Evolutionary conservation across 2,113 vertebrate species (phyloP), one percentile per base, ranked within the genome.

Genomic region (Hoplias malabaricus): DNA sequence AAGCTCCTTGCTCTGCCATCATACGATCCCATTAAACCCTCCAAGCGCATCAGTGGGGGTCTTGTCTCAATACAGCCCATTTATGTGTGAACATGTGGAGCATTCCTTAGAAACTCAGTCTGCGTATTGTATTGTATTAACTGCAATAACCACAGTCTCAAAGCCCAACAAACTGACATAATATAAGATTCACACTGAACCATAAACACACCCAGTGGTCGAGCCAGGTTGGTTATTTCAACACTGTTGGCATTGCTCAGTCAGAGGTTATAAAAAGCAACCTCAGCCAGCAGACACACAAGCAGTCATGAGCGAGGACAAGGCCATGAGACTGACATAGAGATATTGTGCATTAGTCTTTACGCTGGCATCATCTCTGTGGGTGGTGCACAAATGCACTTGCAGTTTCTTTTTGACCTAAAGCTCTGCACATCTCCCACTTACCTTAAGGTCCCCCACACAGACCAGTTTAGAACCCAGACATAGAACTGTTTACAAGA

Each of bases 81-180:
- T 12, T 63, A 8, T 34, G 40, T 10, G 29, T 63, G 61, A 74
- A 74, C 42, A 13, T 62, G 56, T 14, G 71, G 40, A 40, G 21
- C 25, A 43, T 43, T 73, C 59, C 81, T 70, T 9, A 14, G 79
- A 81, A 74, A 81, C 56, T 72, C 16, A 72, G 77, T 59, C 79
- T 13, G 10, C 13, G n/a, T n/a, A n/a, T n/a, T n/a, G n/a, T n/a
- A n/a, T 50, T 14, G 23, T 31, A 73, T 57, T 48, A 69, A 77
- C 42, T 77, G 62, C 1, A 36, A 76, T n/a, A 21, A 80, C 73
- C 67, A 19, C 73, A 66, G 34, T 36, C 57, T n/a, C 42, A 25
- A 42, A 34, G 42, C 29, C 46, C 31, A 46, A 76, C 25, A 36
- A 61, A 33, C 3, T 77, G 74, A 81, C 50, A 70, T 73, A 71